phyloP scores from a whole-genome alignment of 2,113 vertebrate genomes.

The Ophthalmolycus amberensis region DNA sequence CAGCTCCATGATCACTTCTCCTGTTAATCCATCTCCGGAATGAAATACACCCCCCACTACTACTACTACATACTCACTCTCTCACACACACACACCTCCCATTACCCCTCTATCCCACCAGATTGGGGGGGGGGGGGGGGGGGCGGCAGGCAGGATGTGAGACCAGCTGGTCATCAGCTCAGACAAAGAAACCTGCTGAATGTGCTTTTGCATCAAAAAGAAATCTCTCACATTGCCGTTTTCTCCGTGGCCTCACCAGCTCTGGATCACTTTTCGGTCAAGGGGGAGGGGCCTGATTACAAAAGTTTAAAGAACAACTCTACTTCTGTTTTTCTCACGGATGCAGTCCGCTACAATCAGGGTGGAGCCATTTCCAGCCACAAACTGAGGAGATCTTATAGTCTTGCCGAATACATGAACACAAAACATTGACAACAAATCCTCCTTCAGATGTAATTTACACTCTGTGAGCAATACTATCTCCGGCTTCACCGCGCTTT shows the following conservation, averaged over 20 bases:
- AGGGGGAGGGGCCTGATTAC: not conserved
- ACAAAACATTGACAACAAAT: conserved; percentile 3
- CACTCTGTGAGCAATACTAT: not conserved
- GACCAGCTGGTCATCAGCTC: conserved; percentile 82
- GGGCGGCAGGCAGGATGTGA: conserved; percentile 74
- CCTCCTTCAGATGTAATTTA: not conserved
- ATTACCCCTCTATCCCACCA: conserved; percentile 50
- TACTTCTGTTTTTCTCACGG: conserved; percentile 26
- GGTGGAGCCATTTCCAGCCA: not conserved
- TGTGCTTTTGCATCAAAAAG: conserved; percentile 75
- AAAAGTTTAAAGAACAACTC: conserved; percentile 1
- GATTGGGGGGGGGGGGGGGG: conserved; percentile 38
- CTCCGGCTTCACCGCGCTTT: not conserved
- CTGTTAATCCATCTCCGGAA: conserved; percentile 77
- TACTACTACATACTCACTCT: conserved; percentile 8
- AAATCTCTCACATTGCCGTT: conserved; percentile 46
- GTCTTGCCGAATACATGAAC: not conserved
- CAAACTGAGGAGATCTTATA: conserved; percentile 12
- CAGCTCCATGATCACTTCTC: conserved; percentile 37
- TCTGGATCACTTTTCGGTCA: conserved; percentile 34
- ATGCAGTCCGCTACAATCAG: not conserved
- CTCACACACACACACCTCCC: conserved; percentile 25
- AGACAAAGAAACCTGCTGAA: conserved; percentile 83
- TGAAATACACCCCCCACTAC: conserved; percentile 44
- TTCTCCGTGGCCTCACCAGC: conserved; percentile 27